phyloP scores from a whole-genome alignment of 2,113 vertebrate species.

The Silurus meridionalis region DNA sequence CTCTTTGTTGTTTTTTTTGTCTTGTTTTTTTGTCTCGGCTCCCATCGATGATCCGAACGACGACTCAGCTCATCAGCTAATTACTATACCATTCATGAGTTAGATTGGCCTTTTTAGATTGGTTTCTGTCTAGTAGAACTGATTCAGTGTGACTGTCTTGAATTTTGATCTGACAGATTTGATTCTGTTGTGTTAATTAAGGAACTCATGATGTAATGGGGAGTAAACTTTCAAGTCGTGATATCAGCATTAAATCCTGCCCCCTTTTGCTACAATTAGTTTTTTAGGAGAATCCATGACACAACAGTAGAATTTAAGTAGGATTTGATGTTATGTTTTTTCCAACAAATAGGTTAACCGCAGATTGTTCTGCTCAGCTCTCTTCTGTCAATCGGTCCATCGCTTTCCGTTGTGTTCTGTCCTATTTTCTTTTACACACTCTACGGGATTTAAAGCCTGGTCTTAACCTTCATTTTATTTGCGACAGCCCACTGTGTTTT shows the following conservation, averaged over 20 bases:
- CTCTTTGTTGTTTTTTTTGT: conserved; percentile 12
- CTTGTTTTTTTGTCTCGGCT: conserved; percentile 17
- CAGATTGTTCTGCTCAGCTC: not conserved
- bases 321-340: not conserved
- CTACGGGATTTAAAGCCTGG: not conserved
- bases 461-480: not conserved
- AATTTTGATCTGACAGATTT: not conserved
- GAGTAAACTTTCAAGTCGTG: not conserved
- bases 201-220: no score
- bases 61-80: not conserved
- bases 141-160: not conserved
- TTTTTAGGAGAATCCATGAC: not conserved
- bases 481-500: not conserved
- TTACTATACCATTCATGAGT: not conserved
- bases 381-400: not conserved
- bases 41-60: not conserved
- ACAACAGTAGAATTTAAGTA: not conserved
- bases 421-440: not conserved
- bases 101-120: not conserved
- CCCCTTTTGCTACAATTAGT: not conserved
- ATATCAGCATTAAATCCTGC: not conserved
- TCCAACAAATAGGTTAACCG: not conserved
- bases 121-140: not conserved
- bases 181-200: no score
- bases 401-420: not conserved